Conservation (phyloP, 2,888 invertebrate genomes). For the Idaea straminata region DNA sequence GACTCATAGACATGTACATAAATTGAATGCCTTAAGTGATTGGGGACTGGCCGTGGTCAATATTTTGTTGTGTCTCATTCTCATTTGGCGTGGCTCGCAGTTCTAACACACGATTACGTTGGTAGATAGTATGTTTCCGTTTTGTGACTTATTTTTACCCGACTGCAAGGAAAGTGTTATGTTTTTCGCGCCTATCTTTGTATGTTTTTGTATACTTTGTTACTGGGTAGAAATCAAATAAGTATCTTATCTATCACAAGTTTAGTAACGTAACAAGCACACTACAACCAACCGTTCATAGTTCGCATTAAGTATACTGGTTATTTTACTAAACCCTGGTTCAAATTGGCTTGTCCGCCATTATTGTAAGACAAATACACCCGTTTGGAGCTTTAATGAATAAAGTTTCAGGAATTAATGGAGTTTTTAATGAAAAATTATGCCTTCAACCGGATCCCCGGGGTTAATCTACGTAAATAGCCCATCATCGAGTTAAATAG, state of each 20-base stretch:
- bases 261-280: background rate
- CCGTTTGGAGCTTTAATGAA: constrained; percentile 32
- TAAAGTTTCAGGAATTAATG: constrained; percentile 36
- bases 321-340: constrained; percentile 1
- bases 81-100: background rate
- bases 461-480: constrained; percentile 53
- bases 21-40: background rate
- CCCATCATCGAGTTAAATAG: constrained; percentile 51
- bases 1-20: constrained; percentile 6
- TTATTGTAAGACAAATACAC: constrained; percentile 27
- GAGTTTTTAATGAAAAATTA: constrained; percentile 52
- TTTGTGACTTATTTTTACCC: background rate
- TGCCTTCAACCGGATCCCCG: constrained; percentile 43
- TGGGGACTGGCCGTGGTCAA: background rate
- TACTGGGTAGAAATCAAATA: no score
- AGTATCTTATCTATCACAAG: no score
- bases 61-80: background rate
- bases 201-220: no score
- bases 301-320: background rate
- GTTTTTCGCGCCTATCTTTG: no score
- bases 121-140: background rate
- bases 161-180: no score
- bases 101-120: background rate
- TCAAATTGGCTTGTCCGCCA: constrained; percentile 21
- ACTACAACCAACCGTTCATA: background rate